Evolutionary conservation across 2,797 vertebrate genomes (phyloP), one percentile per base, ranked within the genome.

Genomic region (Alcedo atthis): DNA sequence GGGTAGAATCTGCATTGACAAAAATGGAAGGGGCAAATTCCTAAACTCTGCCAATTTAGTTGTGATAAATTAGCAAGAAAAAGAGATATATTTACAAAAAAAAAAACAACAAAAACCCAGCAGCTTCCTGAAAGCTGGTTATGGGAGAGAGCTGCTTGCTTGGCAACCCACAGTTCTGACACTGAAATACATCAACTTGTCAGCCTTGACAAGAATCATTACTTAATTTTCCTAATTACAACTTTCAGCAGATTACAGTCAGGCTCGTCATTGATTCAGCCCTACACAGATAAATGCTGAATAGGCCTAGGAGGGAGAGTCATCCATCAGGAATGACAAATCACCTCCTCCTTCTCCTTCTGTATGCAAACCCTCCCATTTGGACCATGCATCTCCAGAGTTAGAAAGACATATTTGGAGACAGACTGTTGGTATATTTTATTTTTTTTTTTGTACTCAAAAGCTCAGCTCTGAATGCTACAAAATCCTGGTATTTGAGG

Each of bases 161-260:
- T 94, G 81, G 79, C 91, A 96, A 95, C 84, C 87, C 93, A 92
- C 89, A 76, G 54, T 69, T 92, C 82, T 96, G 97, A 96, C 95
- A 92, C 59, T 83, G 93, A 97, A 97, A 98, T 97, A 97, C 95
- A 98, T 98, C 97, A 97, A 90, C 89, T 86, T 96, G 87, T 96
- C 94, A 96, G 79, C 89, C 93, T 94, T 96, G 96, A 97, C 81
- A 95, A 97, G 98, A 98, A 97, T 98, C 97, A 98, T 97, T 95
- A 97, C 91, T 97, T 98, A 97, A 98, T 98, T 98, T 98, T 97
- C 98, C 97, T 98, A 98, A 98, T 98, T 98, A 98, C 98, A 98
- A 97, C 97, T 97, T 97, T 96, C 94, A 96, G 94, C 91, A 93
- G 95, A 96, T 98, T 98, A 97, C 97, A 98, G 97, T 97, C 96